A percentile compares a stretch with the other conserved stretches of the same genome.
These are phyloP conservation scores for Xylocopa sonorina DNA, from an alignment of 1,140 invertebrate genomes.

Conservation along the genomic window DNA sequence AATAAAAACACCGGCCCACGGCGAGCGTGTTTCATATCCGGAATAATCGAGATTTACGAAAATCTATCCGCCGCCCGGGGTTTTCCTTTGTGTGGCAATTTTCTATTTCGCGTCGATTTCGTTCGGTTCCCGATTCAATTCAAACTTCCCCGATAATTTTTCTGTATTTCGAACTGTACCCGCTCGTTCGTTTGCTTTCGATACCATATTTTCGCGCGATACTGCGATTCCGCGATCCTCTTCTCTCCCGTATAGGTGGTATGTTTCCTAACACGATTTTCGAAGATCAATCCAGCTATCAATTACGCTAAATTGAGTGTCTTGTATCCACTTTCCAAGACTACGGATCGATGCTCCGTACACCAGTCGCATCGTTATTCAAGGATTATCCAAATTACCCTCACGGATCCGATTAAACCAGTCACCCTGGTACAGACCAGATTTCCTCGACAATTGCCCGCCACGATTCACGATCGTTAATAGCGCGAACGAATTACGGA, in stretches of 20 bases:
- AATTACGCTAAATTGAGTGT: not conserved
- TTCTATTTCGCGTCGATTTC: conserved; percentile 3
- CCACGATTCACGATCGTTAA: conserved; percentile 46
- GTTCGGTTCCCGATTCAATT: not conserved
- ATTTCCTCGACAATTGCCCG: conserved; percentile 4
- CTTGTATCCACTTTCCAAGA: not conserved
- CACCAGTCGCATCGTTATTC: conserved; percentile 11
- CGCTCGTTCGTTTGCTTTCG: not conserved
- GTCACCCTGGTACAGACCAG: not conserved
- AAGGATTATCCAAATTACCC: conserved; percentile 8
- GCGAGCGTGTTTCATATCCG: conserved; percentile 10
- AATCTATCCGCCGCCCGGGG: not conserved
- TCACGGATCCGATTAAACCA: conserved; percentile 30
- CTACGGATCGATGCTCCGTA: not conserved
- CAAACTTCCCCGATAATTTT: not conserved
- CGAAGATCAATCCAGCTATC: not conserved
- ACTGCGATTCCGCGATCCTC: not conserved
- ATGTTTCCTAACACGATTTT: too few species aligned
- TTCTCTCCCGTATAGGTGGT: too few species aligned
- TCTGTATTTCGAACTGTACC: not conserved
- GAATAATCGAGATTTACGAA: conserved; percentile 13
- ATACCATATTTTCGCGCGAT: not conserved
- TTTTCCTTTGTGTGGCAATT: not conserved
- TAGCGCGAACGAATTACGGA: conserved; percentile 31
- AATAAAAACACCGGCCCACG: conserved; percentile 46